Evolutionary conservation across 1,140 invertebrate genomes (phyloP).

Genomic region (Hirudo medicinalis): DNA sequence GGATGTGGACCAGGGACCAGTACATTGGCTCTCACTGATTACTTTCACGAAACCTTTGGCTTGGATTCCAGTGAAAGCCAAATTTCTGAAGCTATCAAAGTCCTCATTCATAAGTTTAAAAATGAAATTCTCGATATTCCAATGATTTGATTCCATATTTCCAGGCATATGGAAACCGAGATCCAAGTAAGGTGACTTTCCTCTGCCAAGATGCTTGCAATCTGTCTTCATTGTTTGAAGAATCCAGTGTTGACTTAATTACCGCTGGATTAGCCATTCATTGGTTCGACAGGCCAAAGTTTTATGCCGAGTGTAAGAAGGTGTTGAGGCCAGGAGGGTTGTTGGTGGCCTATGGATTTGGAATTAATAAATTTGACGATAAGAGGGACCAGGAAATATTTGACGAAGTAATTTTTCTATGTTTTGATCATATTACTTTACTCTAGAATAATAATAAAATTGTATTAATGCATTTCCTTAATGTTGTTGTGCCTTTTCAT

Average conservation of each 20-base stretch:
- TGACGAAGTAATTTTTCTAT: background rate
- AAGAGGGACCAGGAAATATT: slow-evolving; percentile 5
- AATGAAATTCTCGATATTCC: too few relatives aligned
- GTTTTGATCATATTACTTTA: too few relatives aligned
- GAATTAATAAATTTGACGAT: slow-evolving; percentile 18
- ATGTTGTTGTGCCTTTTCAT: background rate
- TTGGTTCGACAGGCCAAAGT: slow-evolving; percentile 43
- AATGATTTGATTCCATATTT: too few relatives aligned
- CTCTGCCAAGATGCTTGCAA: background rate
- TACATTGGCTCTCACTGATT: slow-evolving; percentile 33
- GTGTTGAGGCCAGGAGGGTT: slow-evolving; percentile 39
- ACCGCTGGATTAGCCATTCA: slow-evolving; percentile 41
- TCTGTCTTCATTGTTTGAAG: background rate
- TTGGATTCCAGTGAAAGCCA: slow-evolving; percentile 38
- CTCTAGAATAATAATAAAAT: background rate
- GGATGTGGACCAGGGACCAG: slow-evolving; percentile 44
- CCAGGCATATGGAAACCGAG: background rate
- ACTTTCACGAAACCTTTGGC: slow-evolving; percentile 39
- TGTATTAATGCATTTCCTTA: background rate
- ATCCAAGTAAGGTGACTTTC: slow-evolving; percentile 1
- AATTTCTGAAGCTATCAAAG: slow-evolving; percentile 32
- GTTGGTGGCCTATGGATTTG: slow-evolving; percentile 39
- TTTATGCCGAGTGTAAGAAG: slow-evolving; percentile 41
- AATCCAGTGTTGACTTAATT: slow-evolving; percentile 37
- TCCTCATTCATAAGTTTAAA: background rate